Base-by-base conservation (phyloP, 2,888 invertebrate genomes). In the Chalcis sispes region DNA sequence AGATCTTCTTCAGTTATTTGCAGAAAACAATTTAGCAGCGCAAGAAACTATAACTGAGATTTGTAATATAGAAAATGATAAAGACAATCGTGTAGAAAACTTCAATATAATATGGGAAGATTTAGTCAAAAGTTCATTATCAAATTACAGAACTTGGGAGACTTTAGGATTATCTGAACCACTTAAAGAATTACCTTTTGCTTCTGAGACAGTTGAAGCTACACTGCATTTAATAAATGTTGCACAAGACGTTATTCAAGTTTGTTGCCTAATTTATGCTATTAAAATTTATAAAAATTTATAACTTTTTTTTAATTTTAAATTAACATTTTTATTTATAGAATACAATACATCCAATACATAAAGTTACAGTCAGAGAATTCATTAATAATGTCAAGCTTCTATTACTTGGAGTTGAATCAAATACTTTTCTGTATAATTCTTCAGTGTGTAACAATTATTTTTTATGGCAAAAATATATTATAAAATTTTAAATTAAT, bases 371-470 rank as follows among this genome's bases (percentile, higher is more conserved):
- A 8, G 48, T 25, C 5, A 67, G 78, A 70, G 78, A 83, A 61
- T 87, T 89, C 46, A 72, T 87, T 61, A 80, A 79, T 5, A 83
- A 87, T 76, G 54, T 84, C 0, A 87, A 86, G 74, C 81, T 86
- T 25, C 78, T 88, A 36, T 76, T 89, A 18, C 80, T 88, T 20
- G 88, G 88, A 10, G 80, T 88, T 58, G 88, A 88, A 67, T 86
- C 88, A 0, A 80, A 79, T 29, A 84, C 82, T 32, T 89, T 88
- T 54, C 48, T 77, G 27, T 86, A 85, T 69, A 74, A 80, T 18
- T 66, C 81, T 1, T 52, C 77, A 79, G 86, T 84, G 81, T 77
- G 20, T 54, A 48, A 29, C 10, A 48, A 15, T 58, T 46, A 42
- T 48, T 52, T 59, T 15, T 40, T 67, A 66, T 56, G 54, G 46